Conservation (phyloP, 2,888 invertebrate genomes). For the Arge pagana region DNA sequence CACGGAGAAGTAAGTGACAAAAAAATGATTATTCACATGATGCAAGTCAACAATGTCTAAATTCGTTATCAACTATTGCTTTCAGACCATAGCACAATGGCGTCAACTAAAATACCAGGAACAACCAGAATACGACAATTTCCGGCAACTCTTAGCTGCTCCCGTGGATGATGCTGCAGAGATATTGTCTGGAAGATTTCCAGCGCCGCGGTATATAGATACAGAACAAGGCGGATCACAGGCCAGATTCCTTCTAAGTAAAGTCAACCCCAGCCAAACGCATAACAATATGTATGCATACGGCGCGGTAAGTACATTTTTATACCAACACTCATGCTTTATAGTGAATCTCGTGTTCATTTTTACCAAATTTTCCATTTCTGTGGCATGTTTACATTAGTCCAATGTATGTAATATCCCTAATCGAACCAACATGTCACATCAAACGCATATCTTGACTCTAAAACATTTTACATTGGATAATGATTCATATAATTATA, state of each 20-base stretch:
- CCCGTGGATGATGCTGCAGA: constrained; percentile 98
- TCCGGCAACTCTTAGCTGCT: constrained; percentile 92
- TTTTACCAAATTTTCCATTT: too few relatives aligned
- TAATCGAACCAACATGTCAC: too few relatives aligned
- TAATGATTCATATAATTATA: too few relatives aligned
- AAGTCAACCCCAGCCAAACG: constrained; percentile 99
- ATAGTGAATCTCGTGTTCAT: too few relatives aligned
- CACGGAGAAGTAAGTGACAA: constrained; percentile 83
- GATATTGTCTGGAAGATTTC: constrained; percentile 93
- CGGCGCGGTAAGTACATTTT: constrained; percentile 83
- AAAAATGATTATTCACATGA: constrained; percentile 2
- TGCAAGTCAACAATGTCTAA: background rate
- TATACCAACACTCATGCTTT: too few relatives aligned
- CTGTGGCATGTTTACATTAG: too few relatives aligned
- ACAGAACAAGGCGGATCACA: constrained; percentile 99
- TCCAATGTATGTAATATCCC: too few relatives aligned
- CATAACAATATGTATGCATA: constrained; percentile 99
- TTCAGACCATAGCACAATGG: constrained; percentile 96
- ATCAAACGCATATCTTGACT: too few relatives aligned
- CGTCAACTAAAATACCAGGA: constrained; percentile 94
- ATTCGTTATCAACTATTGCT: constrained; percentile 21
- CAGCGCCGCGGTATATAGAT: constrained; percentile 98
- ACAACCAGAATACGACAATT: constrained; percentile 96
- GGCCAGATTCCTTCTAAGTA: constrained; percentile 96
- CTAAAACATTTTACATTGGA: too few relatives aligned